Percentiles rank a stretch among this genome's conserved stretches.
These are phyloP conservation scores for Pardosa pseudoannulata DNA, from an alignment of 2,888 invertebrate genomes.

Conservation along the genomic window DNA sequence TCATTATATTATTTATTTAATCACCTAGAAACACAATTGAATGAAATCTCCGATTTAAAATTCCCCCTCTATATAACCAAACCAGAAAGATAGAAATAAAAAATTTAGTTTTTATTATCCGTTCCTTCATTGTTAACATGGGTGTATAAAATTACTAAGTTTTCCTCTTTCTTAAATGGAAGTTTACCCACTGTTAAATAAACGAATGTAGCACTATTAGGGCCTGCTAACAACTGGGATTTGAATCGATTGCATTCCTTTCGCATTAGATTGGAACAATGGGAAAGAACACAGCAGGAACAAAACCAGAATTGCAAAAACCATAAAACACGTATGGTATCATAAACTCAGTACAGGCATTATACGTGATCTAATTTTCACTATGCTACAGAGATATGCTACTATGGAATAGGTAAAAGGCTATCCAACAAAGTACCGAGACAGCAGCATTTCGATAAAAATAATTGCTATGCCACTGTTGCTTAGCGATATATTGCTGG, in stretches of 20 bases:
- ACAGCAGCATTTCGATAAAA: background rate
- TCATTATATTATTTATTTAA: no score
- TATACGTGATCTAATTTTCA: background rate
- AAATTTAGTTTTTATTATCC: background rate
- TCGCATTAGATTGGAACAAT: background rate
- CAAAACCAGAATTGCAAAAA: background rate
- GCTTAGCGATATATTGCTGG: no score
- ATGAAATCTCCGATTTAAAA: no score
- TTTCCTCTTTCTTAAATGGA: background rate
- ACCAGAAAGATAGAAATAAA: background rate
- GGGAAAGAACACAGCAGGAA: background rate
- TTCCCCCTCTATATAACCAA: no score
- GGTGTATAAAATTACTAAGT: background rate
- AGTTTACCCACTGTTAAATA: background rate
- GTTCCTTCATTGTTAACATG: background rate
- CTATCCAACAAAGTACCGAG: background rate
- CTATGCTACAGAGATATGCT: background rate
- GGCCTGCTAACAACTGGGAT: background rate
- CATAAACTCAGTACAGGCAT: constrained; percentile 3
- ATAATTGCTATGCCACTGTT: no score
- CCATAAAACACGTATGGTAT: background rate
- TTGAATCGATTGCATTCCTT: background rate
- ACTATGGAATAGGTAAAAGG: background rate
- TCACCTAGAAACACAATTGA: no score
- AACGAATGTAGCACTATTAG: background rate